Percentiles rank a stretch among this genome's conserved stretches.
These are phyloP conservation scores for Macropus fuliginosus DNA, from an alignment of 2,797 vertebrate species.

Conservation along the genomic window DNA sequence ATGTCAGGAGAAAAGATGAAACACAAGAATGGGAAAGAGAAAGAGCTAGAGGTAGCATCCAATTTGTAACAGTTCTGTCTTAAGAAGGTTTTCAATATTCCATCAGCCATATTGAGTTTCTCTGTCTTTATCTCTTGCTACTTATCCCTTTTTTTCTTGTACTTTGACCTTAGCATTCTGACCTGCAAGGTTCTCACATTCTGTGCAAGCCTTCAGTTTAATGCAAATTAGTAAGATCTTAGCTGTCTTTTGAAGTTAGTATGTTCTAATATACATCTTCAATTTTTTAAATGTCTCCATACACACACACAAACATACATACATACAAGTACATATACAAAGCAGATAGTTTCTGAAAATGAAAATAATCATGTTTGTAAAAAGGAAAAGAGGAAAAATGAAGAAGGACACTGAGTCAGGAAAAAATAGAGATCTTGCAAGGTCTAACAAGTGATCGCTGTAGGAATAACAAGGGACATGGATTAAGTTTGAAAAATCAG, in stretches of 20 bases:
- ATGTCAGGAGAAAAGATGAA: conserved; percentile 83
- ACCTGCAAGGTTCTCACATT: conserved; percentile 74
- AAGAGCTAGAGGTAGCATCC: conserved; percentile 80
- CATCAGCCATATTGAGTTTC: conserved; percentile 76
- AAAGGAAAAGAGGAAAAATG: conserved; percentile 63
- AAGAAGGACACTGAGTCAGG: conserved; percentile 61
- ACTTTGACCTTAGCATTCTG: conserved; percentile 42
- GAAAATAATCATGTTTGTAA: conserved; percentile 71
- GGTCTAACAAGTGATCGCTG: neutral
- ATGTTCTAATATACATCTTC: conserved; percentile 48
- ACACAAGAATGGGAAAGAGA: conserved; percentile 81
- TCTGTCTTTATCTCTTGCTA: conserved; percentile 60
- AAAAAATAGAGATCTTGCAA: conserved; percentile 46
- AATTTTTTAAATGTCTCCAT: conserved; percentile 39
- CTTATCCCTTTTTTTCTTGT: conserved; percentile 19
- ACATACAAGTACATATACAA: neutral
- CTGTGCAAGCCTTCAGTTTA: conserved; percentile 73
- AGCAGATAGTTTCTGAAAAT: conserved; percentile 46
- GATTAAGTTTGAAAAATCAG: conserved; percentile 59
- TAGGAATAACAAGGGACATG: conserved; percentile 39
- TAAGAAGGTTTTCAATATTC: conserved; percentile 79
- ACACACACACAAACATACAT: neutral
- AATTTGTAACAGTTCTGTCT: conserved; percentile 80
- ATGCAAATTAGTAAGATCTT: conserved; percentile 66
- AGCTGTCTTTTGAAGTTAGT: conserved; percentile 70